Conservation (phyloP, 2,888 invertebrate genomes). For the Melanostoma mellinum region DNA sequence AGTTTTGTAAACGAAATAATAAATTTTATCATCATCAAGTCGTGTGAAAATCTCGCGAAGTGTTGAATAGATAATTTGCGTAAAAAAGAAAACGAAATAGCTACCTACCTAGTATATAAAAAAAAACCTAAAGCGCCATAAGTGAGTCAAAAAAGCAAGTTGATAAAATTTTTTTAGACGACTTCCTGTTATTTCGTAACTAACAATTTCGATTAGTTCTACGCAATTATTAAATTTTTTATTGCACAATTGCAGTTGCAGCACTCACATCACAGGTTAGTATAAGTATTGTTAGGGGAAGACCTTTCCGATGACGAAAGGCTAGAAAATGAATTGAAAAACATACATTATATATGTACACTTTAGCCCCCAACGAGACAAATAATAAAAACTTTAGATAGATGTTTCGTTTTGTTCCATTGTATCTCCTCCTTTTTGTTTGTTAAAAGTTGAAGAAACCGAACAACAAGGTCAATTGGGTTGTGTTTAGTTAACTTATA, state of each 20-base stretch:
- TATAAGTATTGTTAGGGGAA: neutral
- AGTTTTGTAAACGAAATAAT: constrained; percentile 21
- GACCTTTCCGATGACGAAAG: no score
- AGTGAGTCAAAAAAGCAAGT: constrained; percentile 52
- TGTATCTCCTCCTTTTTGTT: constrained; percentile 13
- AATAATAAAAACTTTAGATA: constrained; percentile 13
- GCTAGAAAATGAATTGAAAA: constrained; percentile 2
- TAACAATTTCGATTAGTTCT: constrained; percentile 30
- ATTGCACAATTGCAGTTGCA: constrained; percentile 55
- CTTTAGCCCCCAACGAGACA: constrained; percentile 5
- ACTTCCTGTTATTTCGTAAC: constrained; percentile 69
- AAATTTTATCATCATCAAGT: constrained; percentile 34
- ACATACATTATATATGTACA: neutral
- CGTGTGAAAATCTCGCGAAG: constrained; percentile 20
- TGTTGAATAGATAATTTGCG: constrained; percentile 20
- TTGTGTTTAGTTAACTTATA: constrained; percentile 39
- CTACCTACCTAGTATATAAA: neutral
- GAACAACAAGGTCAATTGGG: constrained; percentile 54
- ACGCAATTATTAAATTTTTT: constrained; percentile 37
- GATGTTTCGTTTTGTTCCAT: constrained; percentile 19
- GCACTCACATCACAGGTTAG: constrained; percentile 50
- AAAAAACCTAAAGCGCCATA: constrained; percentile 57
- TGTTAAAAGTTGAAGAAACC: constrained; percentile 55
- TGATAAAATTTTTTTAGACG: constrained; percentile 12
- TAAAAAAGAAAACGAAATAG: constrained; percentile 14